Evolutionary conservation across 2,113 vertebrate genomes (phyloP), one percentile per base, ranked within the genome.

Genomic region (Oreochromis niloticus): DNA sequence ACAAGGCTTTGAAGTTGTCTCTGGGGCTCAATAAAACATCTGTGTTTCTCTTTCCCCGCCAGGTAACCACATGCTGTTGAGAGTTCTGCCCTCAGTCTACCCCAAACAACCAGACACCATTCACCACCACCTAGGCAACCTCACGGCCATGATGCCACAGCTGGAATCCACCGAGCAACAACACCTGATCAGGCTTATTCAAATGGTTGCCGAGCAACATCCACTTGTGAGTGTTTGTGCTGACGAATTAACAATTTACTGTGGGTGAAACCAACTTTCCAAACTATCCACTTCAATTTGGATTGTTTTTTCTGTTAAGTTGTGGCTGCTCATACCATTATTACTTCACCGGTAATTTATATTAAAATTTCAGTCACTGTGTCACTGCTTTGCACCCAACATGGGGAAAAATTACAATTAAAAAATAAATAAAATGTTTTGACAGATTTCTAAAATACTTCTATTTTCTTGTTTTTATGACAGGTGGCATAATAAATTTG

Each of bases 11-110:
- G 46, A 52, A 52, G 30, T 34, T 4, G 7, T 52, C 46, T 78
- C 27, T 50, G 43, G 43, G 71, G 43, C 16, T 50, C 27, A 78
- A 32, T 73, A n/a, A 17, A 11, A 73, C 52, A 48, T 43, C 6
- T 39, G n/a, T 82, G 12, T n/a, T 7, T 85, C 34, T 81, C 32
- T 83, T 27, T 88, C 16, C 80, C 22, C 13, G 66, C 6, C 85
- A 99, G 98, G 98, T 89, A 99, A 99, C 92, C 87, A 91, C 87
- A 95, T 99, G 97, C 87, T 99, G 92, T 90, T 99, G 19, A 96
- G 98, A 3, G 97, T 99, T 50, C 94, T 99, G 78, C 97, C 98
- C 1, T 97, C 97, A 3, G 96, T 99, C 36, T 98, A 98, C 83
- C 97, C 97, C 85, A 95, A 96, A 86, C 96, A 94, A 41, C 97